phyloP scores from a whole-genome alignment of 2,113 vertebrate genomes.

The Echinops telfairi region DNA sequence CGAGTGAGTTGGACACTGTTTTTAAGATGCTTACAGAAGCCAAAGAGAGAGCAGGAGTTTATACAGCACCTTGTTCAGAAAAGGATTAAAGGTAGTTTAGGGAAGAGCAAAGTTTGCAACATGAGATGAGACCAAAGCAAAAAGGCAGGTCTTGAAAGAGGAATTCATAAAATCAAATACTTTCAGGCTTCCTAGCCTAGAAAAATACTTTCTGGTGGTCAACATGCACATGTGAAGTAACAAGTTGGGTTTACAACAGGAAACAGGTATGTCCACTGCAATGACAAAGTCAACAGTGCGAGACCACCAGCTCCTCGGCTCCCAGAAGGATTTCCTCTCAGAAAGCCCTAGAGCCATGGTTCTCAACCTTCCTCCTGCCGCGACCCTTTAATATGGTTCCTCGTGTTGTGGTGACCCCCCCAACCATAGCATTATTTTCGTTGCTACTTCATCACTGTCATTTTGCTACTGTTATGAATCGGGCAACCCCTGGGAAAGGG shows the following conservation, averaged over 20 bases:
- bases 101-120: too few relatives aligned
- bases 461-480: too few relatives aligned
- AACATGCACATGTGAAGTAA: neutral
- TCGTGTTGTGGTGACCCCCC: too few relatives aligned
- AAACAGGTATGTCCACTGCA: neutral
- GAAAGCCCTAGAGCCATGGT: too few relatives aligned
- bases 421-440: too few relatives aligned
- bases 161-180: neutral
- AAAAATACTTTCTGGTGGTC: neutral
- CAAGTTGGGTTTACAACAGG: neutral
- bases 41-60: neutral
- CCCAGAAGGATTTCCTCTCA: too few relatives aligned
- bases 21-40: neutral
- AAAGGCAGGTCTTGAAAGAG: neutral
- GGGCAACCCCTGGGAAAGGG: too few relatives aligned
- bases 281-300: neutral
- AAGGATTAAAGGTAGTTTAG: neutral
- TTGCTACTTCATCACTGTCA: too few relatives aligned
- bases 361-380: too few relatives aligned
- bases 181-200: neutral
- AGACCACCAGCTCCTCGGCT: too few relatives aligned
- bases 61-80: neutral
- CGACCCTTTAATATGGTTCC: too few relatives aligned
- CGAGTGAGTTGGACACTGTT: neutral
- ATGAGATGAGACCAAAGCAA: neutral